These are phyloP conservation scores for Leptinotarsa haldemani DNA, from an alignment of 2,888 invertebrate genomes.

Conservation along the genomic window DNA sequence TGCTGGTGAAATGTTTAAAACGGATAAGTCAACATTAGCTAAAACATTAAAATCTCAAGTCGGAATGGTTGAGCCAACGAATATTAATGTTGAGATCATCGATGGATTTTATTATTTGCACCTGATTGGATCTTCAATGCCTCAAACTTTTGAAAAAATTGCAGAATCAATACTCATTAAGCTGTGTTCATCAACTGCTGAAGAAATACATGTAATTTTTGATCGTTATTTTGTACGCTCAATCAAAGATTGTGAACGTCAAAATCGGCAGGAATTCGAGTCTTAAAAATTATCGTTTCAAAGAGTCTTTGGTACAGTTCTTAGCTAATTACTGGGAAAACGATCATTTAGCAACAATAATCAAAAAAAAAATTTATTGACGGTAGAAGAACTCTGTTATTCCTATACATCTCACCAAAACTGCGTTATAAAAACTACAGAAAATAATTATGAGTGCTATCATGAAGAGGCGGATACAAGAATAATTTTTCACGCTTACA, in stretches of 20 bases:
- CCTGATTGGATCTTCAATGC: no score
- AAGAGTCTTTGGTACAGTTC: slow-evolving; percentile 55
- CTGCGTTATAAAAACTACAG: slow-evolving; percentile 43
- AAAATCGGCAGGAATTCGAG: slow-evolving; percentile 23
- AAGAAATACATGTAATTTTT: slow-evolving; percentile 53
- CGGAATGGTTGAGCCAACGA: no score
- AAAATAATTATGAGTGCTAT: slow-evolving; percentile 48
- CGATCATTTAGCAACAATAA: slow-evolving; percentile 49
- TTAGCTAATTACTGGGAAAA: slow-evolving; percentile 52
- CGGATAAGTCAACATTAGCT: no score
- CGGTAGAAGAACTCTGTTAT: slow-evolving; percentile 36
- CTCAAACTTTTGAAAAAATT: slow-evolving; percentile 49
- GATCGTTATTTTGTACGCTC: slow-evolving; percentile 54
- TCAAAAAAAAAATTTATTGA: slow-evolving; percentile 44
- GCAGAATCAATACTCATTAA: slow-evolving; percentile 53
- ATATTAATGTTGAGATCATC: no score
- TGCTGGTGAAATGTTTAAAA: slow-evolving; percentile 10
- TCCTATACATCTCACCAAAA: slow-evolving; percentile 35
- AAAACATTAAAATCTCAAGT: slow-evolving; percentile 4
- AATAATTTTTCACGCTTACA: slow-evolving; percentile 49
- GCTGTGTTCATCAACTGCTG: slow-evolving; percentile 48
- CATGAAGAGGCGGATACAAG: slow-evolving; percentile 13
- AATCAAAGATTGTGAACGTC: slow-evolving; percentile 42
- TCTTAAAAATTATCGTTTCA: slow-evolving; percentile 55
- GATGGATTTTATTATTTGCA: no score